phyloP scores from a whole-genome alignment of 1,140 invertebrate genomes.

The Bombus haemorrhoidalis region DNA sequence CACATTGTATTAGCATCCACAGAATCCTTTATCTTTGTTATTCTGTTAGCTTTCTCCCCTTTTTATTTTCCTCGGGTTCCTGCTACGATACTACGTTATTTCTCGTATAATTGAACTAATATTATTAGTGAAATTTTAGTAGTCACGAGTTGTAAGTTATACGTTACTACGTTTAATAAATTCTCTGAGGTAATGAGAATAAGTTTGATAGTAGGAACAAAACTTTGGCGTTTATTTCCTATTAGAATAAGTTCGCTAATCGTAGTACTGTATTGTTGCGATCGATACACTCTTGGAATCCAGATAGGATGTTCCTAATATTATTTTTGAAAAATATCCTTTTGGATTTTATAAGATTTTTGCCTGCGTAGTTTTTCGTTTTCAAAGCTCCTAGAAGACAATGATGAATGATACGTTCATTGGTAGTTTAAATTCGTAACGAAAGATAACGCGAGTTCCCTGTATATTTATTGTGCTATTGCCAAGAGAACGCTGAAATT shows the following conservation, averaged over 20 bases:
- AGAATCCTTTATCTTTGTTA: background rate
- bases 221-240: background rate
- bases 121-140: background rate
- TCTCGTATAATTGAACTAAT: background rate
- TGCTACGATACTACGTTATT: background rate
- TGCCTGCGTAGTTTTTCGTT: background rate
- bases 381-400: background rate
- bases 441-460: background rate
- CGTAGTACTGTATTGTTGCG: background rate
- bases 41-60: background rate
- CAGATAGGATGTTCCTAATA: background rate
- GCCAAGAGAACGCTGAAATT: background rate
- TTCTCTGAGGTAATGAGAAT: too few species aligned
- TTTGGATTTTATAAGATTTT: background rate
- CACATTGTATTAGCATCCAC: background rate
- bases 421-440: background rate
- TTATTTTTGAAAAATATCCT: background rate
- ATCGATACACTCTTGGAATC: background rate
- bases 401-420: background rate
- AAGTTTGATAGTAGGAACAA: background rate
- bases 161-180: background rate
- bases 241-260: background rate
- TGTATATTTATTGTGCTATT: background rate
- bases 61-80: background rate
- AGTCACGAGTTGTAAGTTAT: background rate